Percentiles rank a stretch among this genome's conserved stretches.
These are phyloP conservation scores for Dicyrtoma fusca DNA, from an alignment of 2,888 invertebrate species.

Conservation along the genomic window DNA sequence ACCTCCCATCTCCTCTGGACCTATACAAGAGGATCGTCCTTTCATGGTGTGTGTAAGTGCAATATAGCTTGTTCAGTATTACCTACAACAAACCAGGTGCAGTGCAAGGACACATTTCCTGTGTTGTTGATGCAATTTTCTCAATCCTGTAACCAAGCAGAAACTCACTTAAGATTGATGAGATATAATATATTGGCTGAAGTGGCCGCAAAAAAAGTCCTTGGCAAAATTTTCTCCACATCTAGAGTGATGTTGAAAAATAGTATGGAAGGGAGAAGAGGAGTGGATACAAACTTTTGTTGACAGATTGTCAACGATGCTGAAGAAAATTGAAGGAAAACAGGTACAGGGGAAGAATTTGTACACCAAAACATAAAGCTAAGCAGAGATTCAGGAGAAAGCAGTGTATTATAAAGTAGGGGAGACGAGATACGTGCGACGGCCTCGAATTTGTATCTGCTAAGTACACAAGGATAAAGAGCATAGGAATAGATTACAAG, in stretches of 20 bases:
- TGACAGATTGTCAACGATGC: constrained; percentile 22
- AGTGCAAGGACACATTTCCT: background rate
- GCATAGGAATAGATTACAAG: background rate
- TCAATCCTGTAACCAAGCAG: background rate
- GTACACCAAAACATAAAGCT: background rate
- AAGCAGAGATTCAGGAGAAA: background rate
- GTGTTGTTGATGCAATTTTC: too few species aligned
- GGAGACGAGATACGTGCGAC: background rate
- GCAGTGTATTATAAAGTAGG: background rate
- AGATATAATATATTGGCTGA: background rate
- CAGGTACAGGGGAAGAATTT: constrained; percentile 3
- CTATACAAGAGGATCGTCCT: too few species aligned
- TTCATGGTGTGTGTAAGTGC: too few species aligned
- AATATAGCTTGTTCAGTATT: too few species aligned
- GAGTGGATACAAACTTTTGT: constrained; percentile 2
- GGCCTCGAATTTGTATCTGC: too few species aligned
- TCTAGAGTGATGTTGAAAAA: too few species aligned
- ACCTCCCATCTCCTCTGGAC: too few species aligned
- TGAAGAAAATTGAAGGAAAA: constrained; percentile 24
- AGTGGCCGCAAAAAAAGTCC: background rate
- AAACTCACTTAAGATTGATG: background rate
- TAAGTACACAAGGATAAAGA: too few species aligned
- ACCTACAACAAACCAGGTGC: background rate
- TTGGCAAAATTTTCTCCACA: too few species aligned
- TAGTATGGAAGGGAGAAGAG: background rate